These are phyloP conservation scores for Heterohyrax brucei DNA, from an alignment of 2,797 vertebrate species.

Conservation along the genomic window DNA sequence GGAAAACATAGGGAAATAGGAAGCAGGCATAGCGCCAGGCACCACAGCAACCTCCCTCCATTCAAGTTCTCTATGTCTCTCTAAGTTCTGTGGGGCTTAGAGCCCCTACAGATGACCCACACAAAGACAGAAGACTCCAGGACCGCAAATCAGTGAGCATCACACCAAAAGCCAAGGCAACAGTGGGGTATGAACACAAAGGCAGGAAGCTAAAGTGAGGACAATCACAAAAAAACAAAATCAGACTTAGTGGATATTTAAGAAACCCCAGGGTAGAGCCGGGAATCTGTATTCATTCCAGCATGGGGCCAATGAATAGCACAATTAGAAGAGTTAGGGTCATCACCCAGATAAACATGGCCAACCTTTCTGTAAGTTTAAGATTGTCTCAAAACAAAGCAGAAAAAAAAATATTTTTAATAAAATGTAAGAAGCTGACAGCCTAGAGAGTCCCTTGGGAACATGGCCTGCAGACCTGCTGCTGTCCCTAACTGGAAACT, in stretches of 20 bases:
- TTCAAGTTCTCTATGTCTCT: neutral
- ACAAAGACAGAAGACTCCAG: neutral
- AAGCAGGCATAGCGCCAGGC: slow-evolving; percentile 10
- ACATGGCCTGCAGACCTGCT: no score
- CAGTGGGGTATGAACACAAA: neutral
- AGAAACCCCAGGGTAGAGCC: neutral
- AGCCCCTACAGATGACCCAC: neutral
- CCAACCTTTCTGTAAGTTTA: neutral
- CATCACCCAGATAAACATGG: neutral
- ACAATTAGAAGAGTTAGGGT: neutral
- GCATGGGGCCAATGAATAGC: no score
- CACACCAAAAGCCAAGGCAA: neutral
- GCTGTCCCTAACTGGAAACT: no score
- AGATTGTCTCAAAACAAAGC: slow-evolving; percentile 1
- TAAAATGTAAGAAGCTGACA: neutral
- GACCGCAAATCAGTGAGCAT: neutral
- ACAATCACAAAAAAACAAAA: neutral
- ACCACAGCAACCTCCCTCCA: neutral
- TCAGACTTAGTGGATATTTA: neutral
- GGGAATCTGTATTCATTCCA: neutral
- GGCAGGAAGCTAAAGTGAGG: neutral
- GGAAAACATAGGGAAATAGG: slow-evolving; percentile 68
- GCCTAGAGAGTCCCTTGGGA: no score
- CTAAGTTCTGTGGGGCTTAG: neutral
- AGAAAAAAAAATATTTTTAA: neutral